Evolutionary conservation across 2,888 invertebrate species (phyloP).

Genomic region (Apotomis betuletana): DNA sequence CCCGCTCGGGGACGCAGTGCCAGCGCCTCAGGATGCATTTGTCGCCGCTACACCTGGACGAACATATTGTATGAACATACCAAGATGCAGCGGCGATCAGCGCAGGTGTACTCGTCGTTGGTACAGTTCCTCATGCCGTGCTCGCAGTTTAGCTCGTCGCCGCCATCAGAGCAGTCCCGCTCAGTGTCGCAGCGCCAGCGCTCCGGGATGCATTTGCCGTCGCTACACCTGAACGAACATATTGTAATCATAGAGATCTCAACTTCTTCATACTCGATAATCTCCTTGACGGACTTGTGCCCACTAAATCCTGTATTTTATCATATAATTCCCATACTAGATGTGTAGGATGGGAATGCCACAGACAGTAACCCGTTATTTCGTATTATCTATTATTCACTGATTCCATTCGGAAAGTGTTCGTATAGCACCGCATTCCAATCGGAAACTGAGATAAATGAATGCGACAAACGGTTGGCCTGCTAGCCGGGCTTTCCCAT

Average conservation of each 20-base stretch:
- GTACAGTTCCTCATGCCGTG: constrained; percentile 86
- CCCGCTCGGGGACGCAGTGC: constrained; percentile 91
- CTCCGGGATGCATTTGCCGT: constrained; percentile 90
- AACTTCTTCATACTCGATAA: too few species aligned
- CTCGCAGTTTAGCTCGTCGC: constrained; percentile 89
- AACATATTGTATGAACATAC: constrained; percentile 72
- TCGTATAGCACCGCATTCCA: too few species aligned
- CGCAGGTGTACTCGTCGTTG: constrained; percentile 88
- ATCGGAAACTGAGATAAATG: too few species aligned
- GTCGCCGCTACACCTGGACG: constrained; percentile 87
- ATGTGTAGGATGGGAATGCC: too few species aligned
- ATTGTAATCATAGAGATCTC: not conserved
- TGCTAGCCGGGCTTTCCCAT: too few species aligned
- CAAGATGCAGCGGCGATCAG: constrained; percentile 89
- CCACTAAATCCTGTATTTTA: too few species aligned
- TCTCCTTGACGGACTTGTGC: too few species aligned
- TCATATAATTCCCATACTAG: too few species aligned
- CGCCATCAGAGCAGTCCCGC: constrained; percentile 90
- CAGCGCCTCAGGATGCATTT: constrained; percentile 91
- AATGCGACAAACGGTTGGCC: too few species aligned
- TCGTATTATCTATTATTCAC: too few species aligned
- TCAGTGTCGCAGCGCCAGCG: constrained; percentile 91
- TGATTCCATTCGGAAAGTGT: too few species aligned
- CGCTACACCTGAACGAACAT: constrained; percentile 85
- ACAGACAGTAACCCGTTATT: too few species aligned